These are phyloP conservation scores for Hanleya hanleyi DNA, from an alignment of 2,888 invertebrate genomes.

Conservation along the genomic window DNA sequence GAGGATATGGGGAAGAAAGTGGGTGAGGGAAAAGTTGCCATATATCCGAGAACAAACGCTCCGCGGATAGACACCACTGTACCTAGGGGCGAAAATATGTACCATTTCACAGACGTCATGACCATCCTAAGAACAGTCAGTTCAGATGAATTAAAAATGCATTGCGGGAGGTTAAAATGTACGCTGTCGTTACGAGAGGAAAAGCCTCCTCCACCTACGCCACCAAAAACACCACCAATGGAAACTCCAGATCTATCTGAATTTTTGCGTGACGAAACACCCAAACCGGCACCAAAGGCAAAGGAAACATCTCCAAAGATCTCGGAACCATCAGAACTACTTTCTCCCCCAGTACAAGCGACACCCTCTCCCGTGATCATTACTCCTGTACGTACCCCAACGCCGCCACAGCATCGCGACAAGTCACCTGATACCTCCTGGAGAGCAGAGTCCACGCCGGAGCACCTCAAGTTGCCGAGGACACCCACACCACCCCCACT, in stretches of 20 bases:
- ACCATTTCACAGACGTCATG: slow-evolving; percentile 57
- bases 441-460: not conserved
- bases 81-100: slow-evolving; percentile 62
- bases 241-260: not conserved
- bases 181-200: slow-evolving; percentile 52
- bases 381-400: not conserved
- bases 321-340: too few relatives aligned
- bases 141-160: slow-evolving; percentile 64
- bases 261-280: not conserved
- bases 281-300: not conserved
- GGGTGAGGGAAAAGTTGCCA: slow-evolving; percentile 68
- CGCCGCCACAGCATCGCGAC: not conserved
- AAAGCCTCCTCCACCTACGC: slow-evolving; percentile 13
- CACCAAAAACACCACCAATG: slow-evolving; percentile 21
- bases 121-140: slow-evolving; percentile 59
- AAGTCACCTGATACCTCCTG: not conserved
- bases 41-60: slow-evolving; percentile 66
- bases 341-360: too few relatives aligned
- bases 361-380: not conserved
- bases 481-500: slow-evolving; percentile 24
- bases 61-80: slow-evolving; percentile 58
- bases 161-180: slow-evolving; percentile 65
- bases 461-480: not conserved
- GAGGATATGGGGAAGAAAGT: slow-evolving; percentile 53
- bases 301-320: too few relatives aligned